phyloP scores from a whole-genome alignment of 2,797 vertebrate genomes.

The Pagetopsis macropterus region DNA sequence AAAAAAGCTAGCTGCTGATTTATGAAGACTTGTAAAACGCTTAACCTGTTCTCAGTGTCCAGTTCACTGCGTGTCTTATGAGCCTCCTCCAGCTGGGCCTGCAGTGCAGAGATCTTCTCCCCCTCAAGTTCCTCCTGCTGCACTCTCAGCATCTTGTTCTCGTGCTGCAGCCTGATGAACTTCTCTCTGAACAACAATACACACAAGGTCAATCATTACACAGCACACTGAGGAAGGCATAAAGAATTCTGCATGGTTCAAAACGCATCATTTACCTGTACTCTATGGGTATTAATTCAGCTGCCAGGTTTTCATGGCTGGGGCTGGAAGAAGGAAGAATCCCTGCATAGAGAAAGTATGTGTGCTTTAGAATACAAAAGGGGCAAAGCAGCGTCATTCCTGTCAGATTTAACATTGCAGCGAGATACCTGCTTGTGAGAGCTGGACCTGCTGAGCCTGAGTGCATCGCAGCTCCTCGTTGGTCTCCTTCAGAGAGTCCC shows the following conservation, averaged over 20 bases:
- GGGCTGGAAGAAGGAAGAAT: constrained; percentile 82
- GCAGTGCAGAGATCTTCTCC: constrained; percentile 87
- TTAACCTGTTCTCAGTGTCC: constrained; percentile 94
- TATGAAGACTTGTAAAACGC: neutral
- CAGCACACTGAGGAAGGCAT: neutral
- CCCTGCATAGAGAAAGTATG: constrained; percentile 51
- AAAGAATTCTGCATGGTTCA: neutral
- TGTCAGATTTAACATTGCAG: neutral
- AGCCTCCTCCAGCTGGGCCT: constrained; percentile 89
- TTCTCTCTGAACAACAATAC: constrained; percentile 85
- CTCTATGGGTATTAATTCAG: constrained; percentile 94
- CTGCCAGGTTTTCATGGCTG: constrained; percentile 93
- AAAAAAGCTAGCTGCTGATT: neutral
- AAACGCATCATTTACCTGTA: constrained; percentile 84
- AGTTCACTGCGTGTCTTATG: constrained; percentile 88
- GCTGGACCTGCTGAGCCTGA: constrained; percentile 92
- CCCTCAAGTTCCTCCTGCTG: constrained; percentile 93
- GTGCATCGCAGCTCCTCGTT: constrained; percentile 96
- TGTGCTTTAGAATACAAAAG: neutral
- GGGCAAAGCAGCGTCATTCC: too few species aligned
- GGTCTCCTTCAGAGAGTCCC: constrained; percentile 94
- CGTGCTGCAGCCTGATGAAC: constrained; percentile 94
- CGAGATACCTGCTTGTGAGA: constrained; percentile 89
- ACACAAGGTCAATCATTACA: constrained; percentile 2
- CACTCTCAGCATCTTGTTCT: constrained; percentile 96